Percentiles rank a stretch among this genome's conserved stretches.
Conservation (phyloP, 1,140 invertebrate species). For the Drosophila arizonae region DNA sequence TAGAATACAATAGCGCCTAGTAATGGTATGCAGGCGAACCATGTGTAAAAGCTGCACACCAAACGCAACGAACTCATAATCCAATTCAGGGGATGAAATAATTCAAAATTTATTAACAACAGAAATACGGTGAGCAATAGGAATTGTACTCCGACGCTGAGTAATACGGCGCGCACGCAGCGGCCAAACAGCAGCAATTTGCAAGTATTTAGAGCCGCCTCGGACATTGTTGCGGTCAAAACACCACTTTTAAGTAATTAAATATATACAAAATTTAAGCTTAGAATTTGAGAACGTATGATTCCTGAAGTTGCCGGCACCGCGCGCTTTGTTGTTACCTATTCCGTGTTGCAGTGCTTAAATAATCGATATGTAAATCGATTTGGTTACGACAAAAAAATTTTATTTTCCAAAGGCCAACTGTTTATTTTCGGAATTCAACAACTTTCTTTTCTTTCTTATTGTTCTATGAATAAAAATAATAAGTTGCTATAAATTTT, state of each 20-base stretch:
- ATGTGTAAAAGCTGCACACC: conserved; percentile 84
- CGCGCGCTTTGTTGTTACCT: conserved; percentile 33
- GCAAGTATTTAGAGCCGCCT: conserved; percentile 26
- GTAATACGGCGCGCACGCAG: conserved; percentile 54
- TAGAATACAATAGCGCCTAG: conserved; percentile 84
- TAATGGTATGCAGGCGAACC: conserved; percentile 85
- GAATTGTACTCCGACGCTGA: conserved; percentile 68
- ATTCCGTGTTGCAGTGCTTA: conserved; percentile 11
- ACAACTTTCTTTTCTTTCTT: too few species aligned
- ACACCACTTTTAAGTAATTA: background rate
- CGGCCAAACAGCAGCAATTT: conserved; percentile 54
- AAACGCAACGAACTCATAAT: conserved; percentile 83
- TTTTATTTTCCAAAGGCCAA: too few species aligned
- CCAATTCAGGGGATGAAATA: conserved; percentile 84
- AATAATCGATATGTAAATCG: conserved; percentile 3
- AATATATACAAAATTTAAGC: background rate
- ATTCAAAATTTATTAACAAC: conserved; percentile 84
- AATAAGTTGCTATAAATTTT: background rate
- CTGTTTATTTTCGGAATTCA: too few species aligned
- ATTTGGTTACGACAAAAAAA: too few species aligned
- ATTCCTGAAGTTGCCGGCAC: conserved; percentile 8
- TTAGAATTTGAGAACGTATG: background rate
- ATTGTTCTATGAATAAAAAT: too few species aligned
- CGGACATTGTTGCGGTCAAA: background rate
- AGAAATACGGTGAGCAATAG: conserved; percentile 84